A percentile compares a stretch with the other conserved stretches of the same genome.
Conservation (phyloP, 1,140 invertebrate species). For the Atopsyche davidsoni region DNA sequence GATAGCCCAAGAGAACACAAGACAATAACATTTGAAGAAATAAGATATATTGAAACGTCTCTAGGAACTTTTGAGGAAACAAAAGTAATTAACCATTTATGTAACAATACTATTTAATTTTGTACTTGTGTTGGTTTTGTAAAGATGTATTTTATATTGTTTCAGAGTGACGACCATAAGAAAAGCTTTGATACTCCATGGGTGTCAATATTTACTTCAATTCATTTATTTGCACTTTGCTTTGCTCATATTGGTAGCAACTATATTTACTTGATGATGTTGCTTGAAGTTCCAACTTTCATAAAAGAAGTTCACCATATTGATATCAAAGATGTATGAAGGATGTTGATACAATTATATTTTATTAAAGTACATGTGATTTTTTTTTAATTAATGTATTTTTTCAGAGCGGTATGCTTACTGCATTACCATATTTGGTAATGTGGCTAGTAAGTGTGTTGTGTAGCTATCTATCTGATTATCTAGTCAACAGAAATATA, state of each 20-base stretch:
- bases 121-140: no score
- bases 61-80: slow-evolving; percentile 42
- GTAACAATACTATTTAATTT: no score
- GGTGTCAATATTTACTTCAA: slow-evolving; percentile 30
- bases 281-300: slow-evolving; percentile 58
- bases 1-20: slow-evolving; percentile 48
- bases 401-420: slow-evolving; percentile 63
- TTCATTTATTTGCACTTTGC: slow-evolving; percentile 52
- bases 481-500: slow-evolving; percentile 42
- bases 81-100: background rate
- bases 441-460: slow-evolving; percentile 58
- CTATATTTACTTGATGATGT: slow-evolving; percentile 59
- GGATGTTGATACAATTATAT: background rate
- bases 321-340: slow-evolving; percentile 48
- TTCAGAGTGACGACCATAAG: background rate
- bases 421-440: slow-evolving; percentile 68
- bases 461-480: slow-evolving; percentile 52
- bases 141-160: no score
- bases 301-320: slow-evolving; percentile 54
- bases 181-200: slow-evolving; percentile 32
- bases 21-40: slow-evolving; percentile 39
- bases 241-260: slow-evolving; percentile 54
- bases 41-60: slow-evolving; percentile 44
- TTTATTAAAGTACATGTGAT: background rate
- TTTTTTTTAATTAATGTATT: slow-evolving; percentile 7